A percentile compares a stretch with the other conserved stretches of the same genome.
Conservation (phyloP, 2,113 vertebrate species). For the Vidua macroura region DNA sequence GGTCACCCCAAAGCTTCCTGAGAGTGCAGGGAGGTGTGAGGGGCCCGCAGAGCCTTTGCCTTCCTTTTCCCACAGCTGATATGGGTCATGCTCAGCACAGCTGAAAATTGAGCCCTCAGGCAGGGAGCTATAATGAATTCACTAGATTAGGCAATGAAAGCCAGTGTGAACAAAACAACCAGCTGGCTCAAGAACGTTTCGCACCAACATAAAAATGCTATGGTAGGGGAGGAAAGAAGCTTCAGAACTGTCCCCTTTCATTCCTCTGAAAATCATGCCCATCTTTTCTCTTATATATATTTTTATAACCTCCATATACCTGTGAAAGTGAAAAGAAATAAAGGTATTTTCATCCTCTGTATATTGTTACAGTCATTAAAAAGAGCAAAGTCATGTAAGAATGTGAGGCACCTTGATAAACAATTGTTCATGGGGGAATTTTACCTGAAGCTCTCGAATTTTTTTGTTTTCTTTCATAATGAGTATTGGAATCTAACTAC, state of each 20-base stretch:
- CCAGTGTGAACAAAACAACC: slow-evolving; percentile 50
- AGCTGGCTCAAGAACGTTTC: slow-evolving; percentile 34
- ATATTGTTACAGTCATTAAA: neutral
- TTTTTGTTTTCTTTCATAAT: neutral
- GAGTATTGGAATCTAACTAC: neutral
- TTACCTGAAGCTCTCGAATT: neutral
- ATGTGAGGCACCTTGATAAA: neutral
- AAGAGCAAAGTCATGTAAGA: neutral
- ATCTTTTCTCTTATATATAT: neutral
- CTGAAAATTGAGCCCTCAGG: slow-evolving; percentile 58
- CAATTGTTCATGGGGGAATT: neutral
- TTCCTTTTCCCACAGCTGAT: slow-evolving; percentile 53
- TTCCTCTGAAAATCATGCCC: neutral
- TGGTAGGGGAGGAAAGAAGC: neutral
- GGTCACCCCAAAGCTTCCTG: neutral
- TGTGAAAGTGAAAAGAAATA: neutral
- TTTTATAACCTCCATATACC: neutral
- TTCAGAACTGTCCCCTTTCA: neutral
- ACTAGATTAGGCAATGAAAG: slow-evolving; percentile 49
- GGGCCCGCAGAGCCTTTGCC: neutral
- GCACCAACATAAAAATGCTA: neutral
- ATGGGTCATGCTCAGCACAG: slow-evolving; percentile 31
- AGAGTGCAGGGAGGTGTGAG: neutral
- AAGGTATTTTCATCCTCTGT: neutral
- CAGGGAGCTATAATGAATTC: slow-evolving; percentile 55